Base-by-base conservation (phyloP, 2,797 vertebrate species). In the Acrocephalus scirpaceus region DNA sequence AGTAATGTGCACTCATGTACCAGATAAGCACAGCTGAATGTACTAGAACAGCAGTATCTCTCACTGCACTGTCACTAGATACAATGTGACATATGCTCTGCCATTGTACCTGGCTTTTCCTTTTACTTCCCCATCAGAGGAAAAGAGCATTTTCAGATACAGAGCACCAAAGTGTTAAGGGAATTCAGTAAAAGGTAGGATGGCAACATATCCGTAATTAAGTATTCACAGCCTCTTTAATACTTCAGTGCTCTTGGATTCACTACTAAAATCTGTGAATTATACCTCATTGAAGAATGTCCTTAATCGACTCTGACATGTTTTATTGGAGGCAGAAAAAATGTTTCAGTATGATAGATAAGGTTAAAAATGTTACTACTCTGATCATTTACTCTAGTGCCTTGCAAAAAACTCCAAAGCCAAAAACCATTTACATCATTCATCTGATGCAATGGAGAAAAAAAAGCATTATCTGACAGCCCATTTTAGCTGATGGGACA, bases 21-120 rank as follows among this genome's bases (percentile, higher is more conserved):
- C 98, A 98, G 99, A 99, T 99, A 99, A 99, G 99, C 99, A 98
- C 98, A 95, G 98, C 97, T 99, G 98, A 98, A 98, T 97, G 95
- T 94, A 97, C 97, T 94, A 96, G 98, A 98, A 96, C 69, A 97
- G 96, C 98, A 98, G 98, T 98, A 99, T 98, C 98, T 98, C 97
- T 99, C 98, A 98, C 95, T 45, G 97, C 97, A 97, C 98, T 99
- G 99, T 99, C 98, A 98, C 98, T 96, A 98, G 98, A 99, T 98
- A 98, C 98, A 97, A 98, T 98, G 98, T 99, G 99, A 99, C 99
- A 99, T 98, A 96, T 98, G 98, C 98, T 97, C 95, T 93, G 96
- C 98, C 96, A 97, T 97, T 97, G 95, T 98, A 97, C 98, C 97
- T 98, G 98, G 98, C 94, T 97, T 98, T 97, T 94, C 97, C 96